Evolutionary conservation across 2,888 invertebrate species (phyloP), one percentile per base, ranked within the genome.

Genomic region (Neoitamus cyanurus): DNA sequence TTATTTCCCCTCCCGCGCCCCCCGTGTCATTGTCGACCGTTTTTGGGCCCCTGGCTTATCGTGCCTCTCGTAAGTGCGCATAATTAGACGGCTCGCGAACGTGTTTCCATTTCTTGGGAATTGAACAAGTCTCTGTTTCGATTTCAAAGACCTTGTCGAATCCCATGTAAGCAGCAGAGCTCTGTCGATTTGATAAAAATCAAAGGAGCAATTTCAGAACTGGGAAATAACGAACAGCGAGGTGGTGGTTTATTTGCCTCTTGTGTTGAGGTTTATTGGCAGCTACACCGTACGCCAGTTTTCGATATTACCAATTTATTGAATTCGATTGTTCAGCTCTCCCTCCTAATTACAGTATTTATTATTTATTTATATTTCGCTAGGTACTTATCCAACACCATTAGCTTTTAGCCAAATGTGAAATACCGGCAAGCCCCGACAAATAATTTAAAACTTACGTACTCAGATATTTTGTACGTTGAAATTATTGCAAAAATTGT

Each of bases 91-190:
- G 25, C 25, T 58, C 58, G 58, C 58, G 58, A 58, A 58, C 58
- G 58, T 58, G 20, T 58, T 58, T 58, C 58, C 58, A 58, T 58
- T 58, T 58, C 58, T 58, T 58, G 58, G 58, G 58, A 58, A 58
- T 58, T 58, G 58, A 58, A 58, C 25, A 58, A 20, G 58, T 58
- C 20, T 58, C 58, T 58, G 58, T 58, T 20, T 58, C 58, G 58
- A 58, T 58, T 58, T 58, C 58, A 58, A 58, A 58, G 58, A 58
- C 58, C 58, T 58, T 58, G 20, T 58, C 20, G 9, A 58, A 25
- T 58, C 25, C 58, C 58, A 20, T 42, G 58, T 58, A 58, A 58
- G 25, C 20, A 58, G 9, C 20, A 20, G 58, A 42, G 42, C n/a
- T 42, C 58, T 58, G 25, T 25, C 20, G 58, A 58, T 58, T 58